Base-by-base conservation (phyloP, 2,113 vertebrate genomes). In the Condylura cristata region DNA sequence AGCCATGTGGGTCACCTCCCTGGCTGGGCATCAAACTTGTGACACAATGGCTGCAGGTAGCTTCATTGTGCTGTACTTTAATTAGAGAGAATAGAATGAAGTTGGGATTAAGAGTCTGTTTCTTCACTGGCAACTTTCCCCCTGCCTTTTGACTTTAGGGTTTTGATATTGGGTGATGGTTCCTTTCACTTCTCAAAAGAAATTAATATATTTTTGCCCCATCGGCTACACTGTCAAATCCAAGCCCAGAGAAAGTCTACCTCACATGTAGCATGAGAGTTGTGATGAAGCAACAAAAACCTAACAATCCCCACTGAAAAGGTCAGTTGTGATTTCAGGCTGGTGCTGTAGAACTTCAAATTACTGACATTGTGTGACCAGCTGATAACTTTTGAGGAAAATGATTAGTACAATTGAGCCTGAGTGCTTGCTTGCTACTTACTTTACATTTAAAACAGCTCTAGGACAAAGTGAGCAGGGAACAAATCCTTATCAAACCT, bases 101-200 rank as follows among this genome's bases (percentile, higher is more conserved):
- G 17, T 46, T 20, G 58, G 44, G 46, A 17, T 68, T 51, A 88
- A 60, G 26, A 84, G 41, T n/a, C 11, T 8, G 18, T 90, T 84
- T 94, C 83, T 86, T 76, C 11, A 78, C 86, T 65, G 20, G 37
- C 8, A 90, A 24, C 34, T 37, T 68, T 92, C 71, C 76, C 56
- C 39, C 72, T 74, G 46, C 60, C 63, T 89, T 86, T 90, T 74
- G 61, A 95, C 70, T 44, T 91, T 82, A 71, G 17, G 44, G 28
- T 65, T 74, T 86, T 89, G n/a, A 75, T 87, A 56, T 72, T 53
- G 6, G 51, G 6, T 46, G 14, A 39, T 13, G 8, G 48, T 41
- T 86, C 53, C 66, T 92, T 83, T 89, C 20, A 71, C n/a, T 92
- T 92, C 68, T 84, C 83, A 86, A 44, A 94, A 86, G 66, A 86